A percentile compares a stretch with the other conserved stretches of the same genome.
phyloP scores from a whole-genome alignment of 1,140 invertebrate species.

The Oncopeltus fasciatus region DNA sequence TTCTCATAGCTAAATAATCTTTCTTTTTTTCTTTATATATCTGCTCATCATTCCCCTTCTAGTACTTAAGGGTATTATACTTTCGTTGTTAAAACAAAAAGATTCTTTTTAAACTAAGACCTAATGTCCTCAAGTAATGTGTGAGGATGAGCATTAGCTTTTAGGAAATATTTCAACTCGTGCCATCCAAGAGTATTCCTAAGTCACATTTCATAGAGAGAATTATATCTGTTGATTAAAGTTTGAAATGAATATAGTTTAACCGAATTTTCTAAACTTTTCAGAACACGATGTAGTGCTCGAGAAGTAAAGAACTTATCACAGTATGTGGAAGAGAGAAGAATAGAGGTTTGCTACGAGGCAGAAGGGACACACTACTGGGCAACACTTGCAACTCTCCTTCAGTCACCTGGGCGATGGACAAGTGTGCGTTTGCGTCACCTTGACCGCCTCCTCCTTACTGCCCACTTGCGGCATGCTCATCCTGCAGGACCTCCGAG shows the following conservation, averaged over 20 bases:
- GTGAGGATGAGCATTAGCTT: too few relatives aligned
- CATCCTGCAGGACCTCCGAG: slow-evolving; percentile 36
- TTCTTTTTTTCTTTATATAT: too few relatives aligned
- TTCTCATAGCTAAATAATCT: slow-evolving; percentile 8
- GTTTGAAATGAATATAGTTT: too few relatives aligned
- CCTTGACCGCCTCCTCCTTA: slow-evolving; percentile 59
- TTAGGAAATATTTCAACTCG: too few relatives aligned
- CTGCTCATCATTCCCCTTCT: too few relatives aligned
- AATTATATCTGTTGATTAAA: too few relatives aligned
- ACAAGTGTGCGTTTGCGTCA: slow-evolving; percentile 47
- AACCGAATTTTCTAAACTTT: slow-evolving; percentile 19
- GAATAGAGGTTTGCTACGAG: slow-evolving; percentile 72
- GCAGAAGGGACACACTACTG: slow-evolving; percentile 82
- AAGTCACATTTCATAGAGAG: too few relatives aligned
- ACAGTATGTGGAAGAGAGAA: slow-evolving; percentile 50
- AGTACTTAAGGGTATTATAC: too few relatives aligned
- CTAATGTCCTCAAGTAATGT: too few relatives aligned
- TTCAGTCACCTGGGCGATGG: slow-evolving; percentile 62
- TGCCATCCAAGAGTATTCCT: too few relatives aligned
- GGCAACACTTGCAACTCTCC: slow-evolving; percentile 58
- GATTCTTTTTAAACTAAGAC: too few relatives aligned
- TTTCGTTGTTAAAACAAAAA: too few relatives aligned
- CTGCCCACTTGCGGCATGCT: slow-evolving; percentile 59
- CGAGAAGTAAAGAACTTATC: slow-evolving; percentile 58
- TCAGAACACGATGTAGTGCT: slow-evolving; percentile 54